A percentile compares a stretch with the other conserved stretches of the same genome.
Conservation (phyloP, 2,888 invertebrate genomes). For the Drosophila helvetica region DNA sequence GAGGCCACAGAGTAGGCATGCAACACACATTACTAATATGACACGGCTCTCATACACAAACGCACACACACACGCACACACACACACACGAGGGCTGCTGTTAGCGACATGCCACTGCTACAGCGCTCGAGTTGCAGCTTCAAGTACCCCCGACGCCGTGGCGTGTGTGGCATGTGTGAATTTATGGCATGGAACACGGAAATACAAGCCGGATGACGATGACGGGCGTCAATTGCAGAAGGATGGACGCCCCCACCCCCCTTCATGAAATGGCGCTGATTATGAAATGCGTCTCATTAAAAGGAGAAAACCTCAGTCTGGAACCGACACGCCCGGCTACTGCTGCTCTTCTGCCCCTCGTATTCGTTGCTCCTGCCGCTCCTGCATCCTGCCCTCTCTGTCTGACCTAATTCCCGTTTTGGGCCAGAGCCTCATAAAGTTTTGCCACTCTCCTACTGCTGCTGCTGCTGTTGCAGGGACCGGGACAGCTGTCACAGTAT, state of each 20-base stretch:
- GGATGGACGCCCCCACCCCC: no score
- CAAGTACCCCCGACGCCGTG: constrained; percentile 37
- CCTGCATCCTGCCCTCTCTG: constrained; percentile 1
- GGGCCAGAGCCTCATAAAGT: constrained; percentile 37
- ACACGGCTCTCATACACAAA: constrained; percentile 14
- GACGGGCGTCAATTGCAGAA: constrained; percentile 50
- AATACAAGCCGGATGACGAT: constrained; percentile 53
- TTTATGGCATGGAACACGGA: constrained; percentile 71
- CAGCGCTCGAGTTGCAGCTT: constrained; percentile 44
- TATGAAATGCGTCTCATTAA: constrained; percentile 75
- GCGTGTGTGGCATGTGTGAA: constrained; percentile 61
- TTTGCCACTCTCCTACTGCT: constrained; percentile 45
- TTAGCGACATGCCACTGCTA: constrained; percentile 1
- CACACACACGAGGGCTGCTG: neutral
- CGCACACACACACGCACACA: neutral
- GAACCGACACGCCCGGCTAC: constrained; percentile 3
- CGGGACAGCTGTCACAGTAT: constrained; percentile 63
- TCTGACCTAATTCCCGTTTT: constrained; percentile 33
- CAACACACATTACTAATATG: constrained; percentile 45
- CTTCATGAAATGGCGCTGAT: constrained; percentile 63
- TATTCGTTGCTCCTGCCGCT: constrained; percentile 3
- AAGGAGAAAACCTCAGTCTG: constrained; percentile 45
- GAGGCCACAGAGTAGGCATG: constrained; percentile 17
- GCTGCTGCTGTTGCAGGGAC: constrained; percentile 5
- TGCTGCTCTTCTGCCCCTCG: neutral